Evolutionary conservation across 1,140 invertebrate species (phyloP).

Genomic region (Carposina sasakii): DNA sequence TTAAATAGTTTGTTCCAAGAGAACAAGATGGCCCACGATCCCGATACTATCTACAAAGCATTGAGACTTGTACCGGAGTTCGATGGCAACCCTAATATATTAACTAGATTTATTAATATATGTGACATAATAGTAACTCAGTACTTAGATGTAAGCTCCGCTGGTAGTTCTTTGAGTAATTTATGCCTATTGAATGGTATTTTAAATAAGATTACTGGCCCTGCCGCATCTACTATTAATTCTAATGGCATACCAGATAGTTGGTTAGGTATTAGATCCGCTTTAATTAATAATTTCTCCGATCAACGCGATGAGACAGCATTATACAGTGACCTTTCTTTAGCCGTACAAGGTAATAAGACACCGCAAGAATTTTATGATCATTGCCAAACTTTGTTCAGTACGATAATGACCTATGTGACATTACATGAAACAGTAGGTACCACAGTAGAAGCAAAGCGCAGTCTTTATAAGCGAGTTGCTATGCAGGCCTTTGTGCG

Average conservation of each 20-base stretch:
- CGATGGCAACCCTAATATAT: slow-evolving; percentile 3
- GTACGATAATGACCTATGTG: slow-evolving; percentile 23
- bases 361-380: slow-evolving; percentile 24
- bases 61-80: slow-evolving; percentile 6
- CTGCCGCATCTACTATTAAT: slow-evolving; percentile 22
- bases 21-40: background rate
- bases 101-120: slow-evolving; percentile 17
- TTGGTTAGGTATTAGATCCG: slow-evolving; percentile 18
- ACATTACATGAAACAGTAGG: slow-evolving; percentile 17
- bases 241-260: slow-evolving; percentile 22
- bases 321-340: slow-evolving; percentile 20
- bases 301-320: slow-evolving; percentile 24
- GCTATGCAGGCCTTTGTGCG: slow-evolving; percentile 13
- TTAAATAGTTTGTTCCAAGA: background rate
- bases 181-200: slow-evolving; percentile 23
- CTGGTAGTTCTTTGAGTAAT: slow-evolving; percentile 13
- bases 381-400: slow-evolving; percentile 20
- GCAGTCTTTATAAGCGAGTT: slow-evolving; percentile 5
- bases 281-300: slow-evolving; percentile 20
- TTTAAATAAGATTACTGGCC: slow-evolving; percentile 23
- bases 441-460: slow-evolving; percentile 23
- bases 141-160: background rate
- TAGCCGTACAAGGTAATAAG: slow-evolving; percentile 16
- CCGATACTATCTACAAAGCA: slow-evolving; percentile 12
- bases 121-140: slow-evolving; percentile 14